A percentile compares a stretch with the other conserved stretches of the same genome.
phyloP scores from a whole-genome alignment of 2,113 vertebrate genomes.

The Neogobius melanostomus region DNA sequence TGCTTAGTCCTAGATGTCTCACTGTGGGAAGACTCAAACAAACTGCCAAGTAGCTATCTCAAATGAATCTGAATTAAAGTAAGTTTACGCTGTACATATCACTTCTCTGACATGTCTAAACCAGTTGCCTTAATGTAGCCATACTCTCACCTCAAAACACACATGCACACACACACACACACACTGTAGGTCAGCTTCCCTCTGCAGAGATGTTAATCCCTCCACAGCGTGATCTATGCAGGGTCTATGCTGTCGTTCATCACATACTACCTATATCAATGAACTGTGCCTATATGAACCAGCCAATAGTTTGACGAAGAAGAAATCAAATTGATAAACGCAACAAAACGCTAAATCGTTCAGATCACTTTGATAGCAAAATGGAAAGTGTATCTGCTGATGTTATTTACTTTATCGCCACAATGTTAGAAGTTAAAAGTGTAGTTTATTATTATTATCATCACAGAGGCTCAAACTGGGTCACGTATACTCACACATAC shows the following conservation, averaged over 20 bases:
- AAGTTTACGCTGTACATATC: too few species aligned
- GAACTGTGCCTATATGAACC: constrained; percentile 18
- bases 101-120: background rate
- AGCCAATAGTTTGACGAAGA: constrained; percentile 10
- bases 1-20: too few species aligned
- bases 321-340: background rate
- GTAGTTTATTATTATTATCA: background rate
- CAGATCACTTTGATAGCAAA: background rate
- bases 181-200: constrained; percentile 4
- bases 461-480: constrained; percentile 55
- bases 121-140: constrained; percentile 12
- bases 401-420: background rate
- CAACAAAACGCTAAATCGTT: background rate
- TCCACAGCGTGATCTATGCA: constrained; percentile 29
- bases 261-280: constrained; percentile 12
- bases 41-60: too few species aligned
- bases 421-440: background rate
- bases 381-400: background rate
- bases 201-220: background rate
- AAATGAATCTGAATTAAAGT: too few species aligned
- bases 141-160: background rate
- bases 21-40: too few species aligned
- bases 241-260: background rate
- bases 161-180: background rate
- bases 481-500: constrained; percentile 70